A percentile compares a stretch with the other conserved stretches of the same genome.
Conservation (phyloP, 37 sponge, comb jelly and placozoan genomes). For the Mnemiopsis leidyi region DNA sequence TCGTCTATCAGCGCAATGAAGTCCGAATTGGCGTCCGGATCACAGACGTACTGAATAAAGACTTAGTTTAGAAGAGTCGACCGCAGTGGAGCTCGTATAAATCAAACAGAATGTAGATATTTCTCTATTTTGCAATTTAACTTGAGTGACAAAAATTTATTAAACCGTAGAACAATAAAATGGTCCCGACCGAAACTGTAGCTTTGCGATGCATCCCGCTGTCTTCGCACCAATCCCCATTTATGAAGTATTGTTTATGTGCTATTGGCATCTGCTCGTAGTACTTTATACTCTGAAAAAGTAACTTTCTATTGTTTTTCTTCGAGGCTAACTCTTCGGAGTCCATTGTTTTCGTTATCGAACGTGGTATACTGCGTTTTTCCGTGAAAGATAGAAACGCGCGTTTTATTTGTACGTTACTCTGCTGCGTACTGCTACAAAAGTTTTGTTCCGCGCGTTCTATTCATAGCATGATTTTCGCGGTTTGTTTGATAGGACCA, state of each 20-base stretch:
- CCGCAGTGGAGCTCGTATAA: no score
- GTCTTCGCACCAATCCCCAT: constrained; percentile 11
- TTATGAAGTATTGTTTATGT: constrained; percentile 14
- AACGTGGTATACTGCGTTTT: background rate
- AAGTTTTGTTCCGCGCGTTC: background rate
- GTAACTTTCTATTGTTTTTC: background rate
- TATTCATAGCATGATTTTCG: background rate
- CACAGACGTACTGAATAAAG: constrained; percentile 44
- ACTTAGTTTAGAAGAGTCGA: no score
- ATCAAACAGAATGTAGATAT: no score
- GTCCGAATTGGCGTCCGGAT: constrained; percentile 42
- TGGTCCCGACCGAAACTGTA: constrained; percentile 42
- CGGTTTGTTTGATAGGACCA: no score
- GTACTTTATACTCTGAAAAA: constrained; percentile 49
- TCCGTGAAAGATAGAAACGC: background rate
- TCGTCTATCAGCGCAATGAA: constrained; percentile 61
- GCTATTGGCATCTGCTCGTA: constrained; percentile 27
- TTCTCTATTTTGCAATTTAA: no score
- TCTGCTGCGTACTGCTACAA: background rate
- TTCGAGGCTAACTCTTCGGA: no score
- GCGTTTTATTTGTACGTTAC: background rate
- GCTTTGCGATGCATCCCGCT: constrained; percentile 22
- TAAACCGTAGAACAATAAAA: no score
- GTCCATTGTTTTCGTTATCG: background rate
- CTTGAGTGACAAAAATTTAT: no score